Base-by-base conservation (phyloP, 2,113 vertebrate species). In the Platysteira castanea region DNA sequence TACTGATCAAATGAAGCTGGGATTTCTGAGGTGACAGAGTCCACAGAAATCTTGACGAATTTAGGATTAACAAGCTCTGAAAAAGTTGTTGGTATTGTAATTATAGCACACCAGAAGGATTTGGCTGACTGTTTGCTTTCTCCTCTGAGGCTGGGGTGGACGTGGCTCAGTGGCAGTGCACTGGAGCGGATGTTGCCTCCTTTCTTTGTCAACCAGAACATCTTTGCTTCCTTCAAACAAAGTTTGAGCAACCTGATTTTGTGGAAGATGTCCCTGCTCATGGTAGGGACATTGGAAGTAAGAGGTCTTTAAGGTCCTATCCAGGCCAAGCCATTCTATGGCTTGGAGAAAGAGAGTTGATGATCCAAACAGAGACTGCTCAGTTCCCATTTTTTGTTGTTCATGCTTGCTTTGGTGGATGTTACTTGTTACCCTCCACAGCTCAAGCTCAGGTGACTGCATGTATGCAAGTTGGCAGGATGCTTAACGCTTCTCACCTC, bases 241-340 rank as follows among this genome's bases (percentile, higher is more conserved):
- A 19, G 12, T 64, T 17, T 52, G 21, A 60, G 9, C 27, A 80
- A 52, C 10, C 3, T 39, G 35, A 47, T 56, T 39, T 59, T 35
- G 28, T 59, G 35, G 15, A 57, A 59, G 7, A 3, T 59, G 3
- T 54, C 21, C 24, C 28, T 59, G 17, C 16, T 26, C 16, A 6
- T 24, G 31, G 39, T 24, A 63, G 27, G 7, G 9, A 16, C 0
- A 0, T 27, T 44, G 69, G 13, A 87, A 63, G 4, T 41, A 64
- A 44, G 35, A 44, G 22, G 20, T 39, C 31, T 68, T 84, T 49
- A 30, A 53, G 26, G 44, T 49, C 16, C 17, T 53, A 71, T 87
- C 19, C 24, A 63, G 50, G 27, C 13, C 20, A 63, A 84, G 41
- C 28, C 21, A 11, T 64, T 77, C 12, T 50, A 1, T 42, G 37